A percentile compares a stretch with the other conserved stretches of the same genome.
Evolutionary conservation across 2,888 invertebrate genomes (phyloP).

Genomic region (Drosophila austrosaltans): DNA sequence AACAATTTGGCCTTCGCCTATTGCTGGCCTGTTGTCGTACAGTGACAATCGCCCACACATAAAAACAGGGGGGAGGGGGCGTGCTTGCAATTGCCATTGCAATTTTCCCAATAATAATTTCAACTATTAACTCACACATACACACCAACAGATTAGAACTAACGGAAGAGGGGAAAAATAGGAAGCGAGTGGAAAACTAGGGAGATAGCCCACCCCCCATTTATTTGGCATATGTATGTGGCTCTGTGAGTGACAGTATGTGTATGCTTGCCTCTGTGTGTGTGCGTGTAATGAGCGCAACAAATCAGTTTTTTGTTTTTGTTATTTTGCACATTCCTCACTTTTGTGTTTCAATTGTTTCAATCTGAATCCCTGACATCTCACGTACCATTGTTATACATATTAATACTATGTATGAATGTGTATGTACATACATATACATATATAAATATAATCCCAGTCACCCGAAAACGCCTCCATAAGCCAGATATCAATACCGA

Average conservation of each 20-base stretch:
- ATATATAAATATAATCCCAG: conserved; percentile 12
- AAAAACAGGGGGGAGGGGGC: conserved; percentile 8
- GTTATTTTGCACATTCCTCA: conserved; percentile 60
- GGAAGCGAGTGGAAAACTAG: conserved; percentile 10
- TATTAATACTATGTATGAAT: not conserved
- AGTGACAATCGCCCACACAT: conserved; percentile 38
- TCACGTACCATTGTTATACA: not conserved
- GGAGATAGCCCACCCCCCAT: conserved; percentile 43
- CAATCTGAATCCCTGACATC: conserved; percentile 15
- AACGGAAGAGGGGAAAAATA: conserved; percentile 13
- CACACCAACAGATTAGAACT: not conserved
- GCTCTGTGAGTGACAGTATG: not conserved
- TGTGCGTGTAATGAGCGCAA: conserved; percentile 56
- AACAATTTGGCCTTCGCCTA: conserved; percentile 42
- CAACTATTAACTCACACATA: conserved; percentile 38
- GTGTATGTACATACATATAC: not conserved
- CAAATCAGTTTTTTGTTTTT: conserved; percentile 66
- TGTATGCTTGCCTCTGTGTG: conserved; percentile 2
- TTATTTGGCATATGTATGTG: conserved; percentile 9
- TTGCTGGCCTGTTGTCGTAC: conserved; percentile 25
- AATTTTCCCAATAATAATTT: conserved; percentile 29
- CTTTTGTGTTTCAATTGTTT: conserved; percentile 36
- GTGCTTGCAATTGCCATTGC: conserved; percentile 26
- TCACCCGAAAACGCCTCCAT: conserved; percentile 23
- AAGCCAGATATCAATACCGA: conserved; percentile 28